Evolutionary conservation across 2,113 vertebrate genomes (phyloP), one percentile per base, ranked within the genome.

Genomic region (Riparia riparia): DNA sequence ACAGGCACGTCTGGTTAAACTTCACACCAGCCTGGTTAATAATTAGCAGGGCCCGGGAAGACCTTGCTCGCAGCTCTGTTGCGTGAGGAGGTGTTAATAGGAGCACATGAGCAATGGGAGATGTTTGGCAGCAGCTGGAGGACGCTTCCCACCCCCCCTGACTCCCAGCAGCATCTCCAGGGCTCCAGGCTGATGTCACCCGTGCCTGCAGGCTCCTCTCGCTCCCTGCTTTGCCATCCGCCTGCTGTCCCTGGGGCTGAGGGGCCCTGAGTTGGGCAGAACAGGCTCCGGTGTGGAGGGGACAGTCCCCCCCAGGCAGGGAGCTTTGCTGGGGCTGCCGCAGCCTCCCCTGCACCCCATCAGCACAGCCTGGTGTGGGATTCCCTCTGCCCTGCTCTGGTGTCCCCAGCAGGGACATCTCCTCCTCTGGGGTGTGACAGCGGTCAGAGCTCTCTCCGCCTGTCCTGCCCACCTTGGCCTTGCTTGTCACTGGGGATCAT

Each of bases 11-110:
- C 89, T 94, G 72, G 93, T 95, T 96, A 91, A 95, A 88, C 91
- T 94, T 61, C 69, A 71, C 83, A 82, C 77, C 51, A 86, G 91
- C 16, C 28, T n/a, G 86, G 88, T 94, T 96, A 97, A 96, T 94
- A 82, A 96, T 95, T 69, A 96, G 93, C 91, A 80, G 89, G 24
- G 89, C 89, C 94, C 73, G 13, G 95, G 91, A 82, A 89, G 66
- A 25, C 57, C 93, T 91, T 79, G 93, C 94, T 94, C 16, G 37
- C 69, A 93, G 86, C 91, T 82, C 94, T 69, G 71, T 5, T 68
- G 91, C 0, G 1, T 68, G 91, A 87, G 94, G 86, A 95, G 94
- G 91, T 95, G 93, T 92, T 93, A 96, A 89, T 7, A 42, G 72
- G 32, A 89, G 93, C 93, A 84, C 89, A 89, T 5, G 87, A 82